A percentile compares a stretch with the other conserved stretches of the same genome.
phyloP scores from a whole-genome alignment of 2,113 vertebrate species.

The Brevimyrus niger region DNA sequence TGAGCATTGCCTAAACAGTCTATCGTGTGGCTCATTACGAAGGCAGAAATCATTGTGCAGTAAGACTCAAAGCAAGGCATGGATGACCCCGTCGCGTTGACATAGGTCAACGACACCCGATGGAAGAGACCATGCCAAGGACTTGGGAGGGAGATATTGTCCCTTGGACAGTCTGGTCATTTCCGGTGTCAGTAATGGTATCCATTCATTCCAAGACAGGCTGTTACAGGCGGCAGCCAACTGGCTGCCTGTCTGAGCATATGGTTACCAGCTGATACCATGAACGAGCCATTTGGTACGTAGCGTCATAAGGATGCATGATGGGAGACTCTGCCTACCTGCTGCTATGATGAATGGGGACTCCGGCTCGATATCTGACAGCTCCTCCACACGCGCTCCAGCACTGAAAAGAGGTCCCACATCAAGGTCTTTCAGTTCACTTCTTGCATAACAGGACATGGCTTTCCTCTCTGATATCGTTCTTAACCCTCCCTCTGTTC shows the following conservation, averaged over 20 bases:
- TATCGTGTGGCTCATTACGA: background rate
- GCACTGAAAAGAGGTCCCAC: background rate
- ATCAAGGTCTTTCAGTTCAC: constrained; percentile 9
- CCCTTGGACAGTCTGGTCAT: background rate
- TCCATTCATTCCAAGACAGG: background rate
- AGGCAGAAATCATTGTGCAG: background rate
- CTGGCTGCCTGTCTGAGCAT: background rate
- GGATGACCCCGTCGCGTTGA: background rate
- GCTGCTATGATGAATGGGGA: background rate
- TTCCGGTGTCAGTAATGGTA: background rate
- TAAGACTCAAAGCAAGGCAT: background rate
- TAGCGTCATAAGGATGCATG: background rate
- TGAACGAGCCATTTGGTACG: background rate
- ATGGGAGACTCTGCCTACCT: background rate
- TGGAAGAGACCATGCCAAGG: background rate
- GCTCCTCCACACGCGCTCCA: background rate
- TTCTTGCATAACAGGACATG: constrained; percentile 17
- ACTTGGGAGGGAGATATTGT: background rate
- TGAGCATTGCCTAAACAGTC: background rate
- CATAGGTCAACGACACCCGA: background rate
- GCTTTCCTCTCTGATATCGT: background rate
- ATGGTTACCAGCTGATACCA: background rate
- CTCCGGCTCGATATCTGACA: too few species aligned
- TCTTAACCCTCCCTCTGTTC: constrained; percentile 8
- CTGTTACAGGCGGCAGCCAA: background rate